These are phyloP conservation scores for Sorex maritimensis DNA, from an alignment of 2,797 vertebrate genomes.

Conservation along the genomic window DNA sequence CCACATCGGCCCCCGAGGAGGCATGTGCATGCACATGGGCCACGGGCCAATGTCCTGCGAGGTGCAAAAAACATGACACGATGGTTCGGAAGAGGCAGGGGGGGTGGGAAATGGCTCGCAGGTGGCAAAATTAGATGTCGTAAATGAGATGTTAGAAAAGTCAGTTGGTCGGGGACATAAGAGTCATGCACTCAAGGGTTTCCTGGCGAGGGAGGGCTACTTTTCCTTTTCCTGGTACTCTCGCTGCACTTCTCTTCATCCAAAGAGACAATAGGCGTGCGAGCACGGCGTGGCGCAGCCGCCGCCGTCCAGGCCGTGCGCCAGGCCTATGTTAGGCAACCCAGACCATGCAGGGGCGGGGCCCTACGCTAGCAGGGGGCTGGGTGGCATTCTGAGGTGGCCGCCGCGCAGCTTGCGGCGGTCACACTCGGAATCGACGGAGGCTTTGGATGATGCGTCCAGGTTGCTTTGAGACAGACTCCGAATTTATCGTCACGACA, in stretches of 20 bases:
- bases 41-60: conserved; percentile 61
- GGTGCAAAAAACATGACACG: conserved; percentile 56
- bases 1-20: conserved; percentile 78
- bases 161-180: conserved; percentile 9
- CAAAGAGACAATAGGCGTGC: conserved; percentile 73
- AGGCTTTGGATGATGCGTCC: conserved; percentile 89
- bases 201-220: background rate
- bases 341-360: conserved; percentile 65
- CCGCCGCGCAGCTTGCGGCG: background rate
- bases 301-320: conserved; percentile 5
- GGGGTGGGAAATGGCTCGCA: conserved; percentile 47
- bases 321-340: conserved; percentile 70
- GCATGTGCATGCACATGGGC: conserved; percentile 75
- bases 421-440: conserved; percentile 68
- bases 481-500: conserved; percentile 86
- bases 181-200: conserved; percentile 76
- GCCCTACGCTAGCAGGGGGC: background rate
- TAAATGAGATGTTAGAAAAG: conserved; percentile 71
- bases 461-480: conserved; percentile 94
- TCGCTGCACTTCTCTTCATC: background rate
- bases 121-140: background rate
- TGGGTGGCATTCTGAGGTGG: too few relatives aligned
- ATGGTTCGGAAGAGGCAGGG: background rate
- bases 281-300: background rate
- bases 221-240: too few relatives aligned